Base-by-base conservation (phyloP, 2,888 invertebrate genomes). In the Latheticus oryzae region DNA sequence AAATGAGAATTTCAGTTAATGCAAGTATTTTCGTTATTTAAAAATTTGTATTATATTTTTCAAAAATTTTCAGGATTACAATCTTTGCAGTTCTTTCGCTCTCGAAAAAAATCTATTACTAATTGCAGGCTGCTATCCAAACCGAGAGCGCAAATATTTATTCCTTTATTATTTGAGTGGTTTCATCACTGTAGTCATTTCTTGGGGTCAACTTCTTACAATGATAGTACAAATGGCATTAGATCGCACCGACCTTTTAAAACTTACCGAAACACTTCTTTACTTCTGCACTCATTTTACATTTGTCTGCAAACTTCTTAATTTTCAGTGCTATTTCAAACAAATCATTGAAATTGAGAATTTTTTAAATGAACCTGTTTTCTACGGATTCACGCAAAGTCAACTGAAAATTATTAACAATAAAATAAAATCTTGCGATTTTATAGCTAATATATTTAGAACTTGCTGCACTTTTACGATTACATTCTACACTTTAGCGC, bases 251-350 rank as follows among this genome's bases (percentile, higher is more conserved):
- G 30, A 50, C 12, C 9, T 50, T 2, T 26, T 17, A n/a, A 50
- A 50, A 38, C 32, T 50, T 13, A 28, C 38, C 17, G 50, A 28
- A 38, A 8, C 50, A 2, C 37, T 50, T 1, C 30, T 38, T 2
- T 50, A 33, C 17, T 50, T 50, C 9, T 38, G 37, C 21, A 50
- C 50, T 3, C 50, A 50, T 4, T 30, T 50, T 12, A 38, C 30
- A 4, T 50, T 50, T n/a, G 9, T 50, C 8, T 38, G 38, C 13
- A 50, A 50, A 15, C 26, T 50, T 8, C 11, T 50, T 1, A 50
- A 50, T 19, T 38, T 50, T 19, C 28, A 37, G n/a, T 37, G 16
- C n/a, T 38, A 38, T 28, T 12, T 9, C 3, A 37, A 23, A 8
- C 11, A 38, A n/a, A 2, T 50, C 2, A 1, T 38, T 11, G 12